These are phyloP conservation scores for Congeria kusceri DNA, from an alignment of 2,888 invertebrate genomes.

Conservation along the genomic window DNA sequence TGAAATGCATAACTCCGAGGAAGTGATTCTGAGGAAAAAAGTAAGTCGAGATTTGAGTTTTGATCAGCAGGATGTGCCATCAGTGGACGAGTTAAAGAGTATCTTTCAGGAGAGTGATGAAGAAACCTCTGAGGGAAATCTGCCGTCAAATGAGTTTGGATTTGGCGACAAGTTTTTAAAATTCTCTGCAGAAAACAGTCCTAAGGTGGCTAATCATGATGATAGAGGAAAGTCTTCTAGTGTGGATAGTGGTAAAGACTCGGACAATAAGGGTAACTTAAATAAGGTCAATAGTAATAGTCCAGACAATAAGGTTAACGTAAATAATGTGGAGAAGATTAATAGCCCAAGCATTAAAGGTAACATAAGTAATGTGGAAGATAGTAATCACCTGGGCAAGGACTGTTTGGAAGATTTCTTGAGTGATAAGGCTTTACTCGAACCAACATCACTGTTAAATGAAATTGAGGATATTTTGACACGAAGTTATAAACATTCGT, in stretches of 20 bases:
- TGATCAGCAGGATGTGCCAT: constrained; percentile 15
- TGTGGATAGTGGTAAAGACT: too few relatives aligned
- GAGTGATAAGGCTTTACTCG: constrained; percentile 49
- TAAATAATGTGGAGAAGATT: too few relatives aligned
- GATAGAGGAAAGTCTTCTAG: too few relatives aligned
- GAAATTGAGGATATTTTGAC: constrained; percentile 69
- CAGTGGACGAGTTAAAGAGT: constrained; percentile 22
- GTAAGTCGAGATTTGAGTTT: constrained; percentile 5
- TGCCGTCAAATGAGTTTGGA: background rate
- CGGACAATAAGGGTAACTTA: too few relatives aligned
- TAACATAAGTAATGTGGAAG: background rate
- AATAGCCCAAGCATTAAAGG: background rate
- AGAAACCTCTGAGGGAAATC: background rate
- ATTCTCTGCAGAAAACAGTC: background rate
- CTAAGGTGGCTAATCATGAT: background rate
- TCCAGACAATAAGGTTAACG: too few relatives aligned
- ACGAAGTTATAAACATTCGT: constrained; percentile 59
- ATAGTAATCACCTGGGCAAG: background rate
- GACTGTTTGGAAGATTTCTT: constrained; percentile 54
- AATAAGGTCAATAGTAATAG: background rate
- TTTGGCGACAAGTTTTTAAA: constrained; percentile 7
- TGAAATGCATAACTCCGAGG: constrained; percentile 9
- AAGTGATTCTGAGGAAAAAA: constrained; percentile 33
- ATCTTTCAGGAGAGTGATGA: background rate
- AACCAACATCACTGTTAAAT: constrained; percentile 66